Evolutionary conservation across 2,113 vertebrate species (phyloP).

Genomic region (Poecile atricapillus): DNA sequence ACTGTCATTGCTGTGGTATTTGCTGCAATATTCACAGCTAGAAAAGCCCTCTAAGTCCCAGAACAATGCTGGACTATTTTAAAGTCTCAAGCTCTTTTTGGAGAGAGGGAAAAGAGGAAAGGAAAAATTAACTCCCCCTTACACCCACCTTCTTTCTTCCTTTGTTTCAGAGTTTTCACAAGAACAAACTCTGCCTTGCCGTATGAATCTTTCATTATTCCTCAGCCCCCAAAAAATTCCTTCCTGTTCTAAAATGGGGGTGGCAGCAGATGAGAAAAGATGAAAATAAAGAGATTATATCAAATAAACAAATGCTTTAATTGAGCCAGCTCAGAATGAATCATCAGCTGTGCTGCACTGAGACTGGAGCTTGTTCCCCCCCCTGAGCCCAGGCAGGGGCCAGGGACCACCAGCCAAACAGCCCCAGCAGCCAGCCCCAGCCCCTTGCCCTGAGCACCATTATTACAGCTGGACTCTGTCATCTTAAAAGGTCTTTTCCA

Average conservation of each 20-base stretch:
- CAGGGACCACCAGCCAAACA: neutral
- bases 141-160: constrained; percentile 47
- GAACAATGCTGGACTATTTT: constrained; percentile 67
- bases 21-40: constrained; percentile 61
- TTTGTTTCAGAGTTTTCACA: constrained; percentile 47
- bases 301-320: constrained; percentile 27
- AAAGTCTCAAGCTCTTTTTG: constrained; percentile 55
- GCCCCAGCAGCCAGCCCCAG: neutral
- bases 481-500: neutral
- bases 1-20: constrained; percentile 70
- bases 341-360: neutral
- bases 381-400: neutral
- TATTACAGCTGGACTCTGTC: neutral
- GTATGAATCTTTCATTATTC: constrained; percentile 30
- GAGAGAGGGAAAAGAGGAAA: constrained; percentile 36
- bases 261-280: constrained; percentile 2
- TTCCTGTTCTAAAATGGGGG: constrained; percentile 2
- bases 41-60: constrained; percentile 64
- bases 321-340: constrained; percentile 2
- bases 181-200: neutral
- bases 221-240: neutral
- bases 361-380: neutral
- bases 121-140: constrained; percentile 46
- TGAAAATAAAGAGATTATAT: constrained; percentile 42
- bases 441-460: neutral